Conservation (phyloP, 2,888 invertebrate genomes). For the Glyphotaelius pellucidus region DNA sequence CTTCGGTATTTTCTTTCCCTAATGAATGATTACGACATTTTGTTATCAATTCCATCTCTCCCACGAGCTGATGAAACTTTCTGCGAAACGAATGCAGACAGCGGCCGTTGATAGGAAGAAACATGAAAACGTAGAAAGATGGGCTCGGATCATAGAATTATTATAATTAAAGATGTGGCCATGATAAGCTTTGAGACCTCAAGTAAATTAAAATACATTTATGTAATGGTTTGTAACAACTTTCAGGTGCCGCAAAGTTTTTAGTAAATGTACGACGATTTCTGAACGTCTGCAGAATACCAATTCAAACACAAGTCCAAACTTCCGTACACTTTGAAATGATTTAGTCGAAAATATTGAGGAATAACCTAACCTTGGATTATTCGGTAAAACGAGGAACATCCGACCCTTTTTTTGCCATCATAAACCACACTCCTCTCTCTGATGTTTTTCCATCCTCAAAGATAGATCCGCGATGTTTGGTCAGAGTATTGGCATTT, state of each 20-base stretch:
- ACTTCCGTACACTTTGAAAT: not conserved
- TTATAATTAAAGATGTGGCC: constrained; percentile 2
- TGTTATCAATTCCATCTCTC: constrained; percentile 64
- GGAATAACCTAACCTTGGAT: not conserved
- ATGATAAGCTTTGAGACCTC: not conserved
- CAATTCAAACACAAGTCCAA: not conserved
- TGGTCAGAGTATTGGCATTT: too few species aligned
- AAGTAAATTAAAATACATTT: too few species aligned
- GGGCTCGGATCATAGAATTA: not conserved
- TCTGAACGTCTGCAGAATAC: not conserved
- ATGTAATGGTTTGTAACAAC: not conserved
- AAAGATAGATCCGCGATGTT: too few species aligned
- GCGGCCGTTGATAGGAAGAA: not conserved
- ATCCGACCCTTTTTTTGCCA: too few species aligned
- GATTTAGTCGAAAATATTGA: not conserved
- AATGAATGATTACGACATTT: constrained; percentile 59
- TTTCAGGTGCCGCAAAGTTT: not conserved
- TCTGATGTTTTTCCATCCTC: too few species aligned
- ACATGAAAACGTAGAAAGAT: not conserved
- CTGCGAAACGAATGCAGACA: constrained; percentile 9
- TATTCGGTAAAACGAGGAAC: too few species aligned
- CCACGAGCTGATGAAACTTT: constrained; percentile 57
- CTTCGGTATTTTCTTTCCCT: constrained; percentile 56
- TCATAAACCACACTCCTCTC: too few species aligned
- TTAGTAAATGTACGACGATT: not conserved